These are phyloP conservation scores for Brachionichthys hirsutus DNA, from an alignment of 2,113 vertebrate species.

Conservation along the genomic window DNA sequence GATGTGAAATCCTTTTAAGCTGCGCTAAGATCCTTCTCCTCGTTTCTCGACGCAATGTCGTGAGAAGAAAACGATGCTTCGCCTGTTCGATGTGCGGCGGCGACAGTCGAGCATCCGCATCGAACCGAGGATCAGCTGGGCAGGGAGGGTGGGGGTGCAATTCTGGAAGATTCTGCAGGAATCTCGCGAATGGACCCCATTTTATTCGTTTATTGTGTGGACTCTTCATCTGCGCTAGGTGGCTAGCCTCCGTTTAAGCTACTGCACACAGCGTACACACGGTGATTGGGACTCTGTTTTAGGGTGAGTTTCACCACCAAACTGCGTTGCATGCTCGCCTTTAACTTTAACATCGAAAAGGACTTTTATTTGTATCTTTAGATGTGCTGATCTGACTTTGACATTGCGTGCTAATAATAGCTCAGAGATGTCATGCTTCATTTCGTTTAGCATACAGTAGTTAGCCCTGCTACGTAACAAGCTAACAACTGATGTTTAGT, in stretches of 20 bases:
- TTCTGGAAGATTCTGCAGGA: conserved; percentile 74
- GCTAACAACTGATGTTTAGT: background rate
- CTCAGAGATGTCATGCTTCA: conserved; percentile 30
- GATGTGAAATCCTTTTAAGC: too few relatives aligned
- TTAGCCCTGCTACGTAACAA: conserved; percentile 32
- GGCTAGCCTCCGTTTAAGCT: conserved; percentile 37
- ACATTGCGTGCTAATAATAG: conserved; percentile 42
- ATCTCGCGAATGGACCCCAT: conserved; percentile 65
- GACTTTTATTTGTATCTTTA: background rate
- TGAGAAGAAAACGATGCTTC: conserved; percentile 1
- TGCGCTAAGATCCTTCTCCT: too few relatives aligned
- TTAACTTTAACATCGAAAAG: conserved; percentile 10
- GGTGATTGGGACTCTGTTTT: conserved; percentile 50
- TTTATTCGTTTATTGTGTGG: conserved; percentile 62
- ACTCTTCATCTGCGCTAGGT: conserved; percentile 41
- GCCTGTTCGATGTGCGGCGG: conserved; percentile 17
- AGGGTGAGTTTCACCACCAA: conserved; percentile 71
- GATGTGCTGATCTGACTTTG: conserved; percentile 8
- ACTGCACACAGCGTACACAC: conserved; percentile 29
- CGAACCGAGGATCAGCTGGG: conserved; percentile 40
- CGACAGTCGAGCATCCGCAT: conserved; percentile 44
- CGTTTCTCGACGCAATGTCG: too few relatives aligned
- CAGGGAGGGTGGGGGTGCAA: conserved; percentile 63
- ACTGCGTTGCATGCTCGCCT: conserved; percentile 10
- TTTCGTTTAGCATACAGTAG: background rate